A percentile compares a stretch with the other conserved stretches of the same genome.
phyloP scores from a whole-genome alignment of 2,888 invertebrate species.

The Tricholauxania praeusta region DNA sequence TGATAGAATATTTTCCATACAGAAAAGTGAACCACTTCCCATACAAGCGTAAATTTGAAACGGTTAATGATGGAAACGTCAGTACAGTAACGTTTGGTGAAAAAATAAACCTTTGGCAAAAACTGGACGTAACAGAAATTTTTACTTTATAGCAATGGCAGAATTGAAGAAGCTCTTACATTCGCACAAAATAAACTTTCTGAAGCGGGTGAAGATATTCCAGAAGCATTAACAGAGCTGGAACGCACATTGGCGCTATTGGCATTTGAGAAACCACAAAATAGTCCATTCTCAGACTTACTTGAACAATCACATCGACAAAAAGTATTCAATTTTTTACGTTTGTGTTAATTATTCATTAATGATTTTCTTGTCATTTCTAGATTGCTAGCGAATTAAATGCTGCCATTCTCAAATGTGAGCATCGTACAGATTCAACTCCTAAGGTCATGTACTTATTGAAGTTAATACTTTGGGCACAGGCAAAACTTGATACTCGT shows the following conservation, averaged over 20 bases:
- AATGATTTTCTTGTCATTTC: constrained; percentile 47
- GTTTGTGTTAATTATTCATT: constrained; percentile 31
- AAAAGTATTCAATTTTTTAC: constrained; percentile 73
- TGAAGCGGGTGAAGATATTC: constrained; percentile 85
- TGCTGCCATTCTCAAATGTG: constrained; percentile 95
- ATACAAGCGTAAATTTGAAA: too few species aligned
- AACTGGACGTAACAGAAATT: background rate
- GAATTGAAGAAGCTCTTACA: constrained; percentile 85
- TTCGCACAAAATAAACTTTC: constrained; percentile 90
- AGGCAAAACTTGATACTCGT: constrained; percentile 93
- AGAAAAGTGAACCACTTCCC: too few species aligned
- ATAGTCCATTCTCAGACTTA: constrained; percentile 95
- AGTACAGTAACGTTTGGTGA: too few species aligned
- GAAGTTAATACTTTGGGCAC: constrained; percentile 95
- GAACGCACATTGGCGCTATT: constrained; percentile 94
- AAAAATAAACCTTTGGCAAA: too few species aligned
- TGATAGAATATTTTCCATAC: too few species aligned
- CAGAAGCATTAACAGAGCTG: constrained; percentile 78
- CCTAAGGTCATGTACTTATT: constrained; percentile 92
- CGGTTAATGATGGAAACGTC: too few species aligned
- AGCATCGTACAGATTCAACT: constrained; percentile 90
- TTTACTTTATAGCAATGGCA: constrained; percentile 71
- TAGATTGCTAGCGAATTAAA: constrained; percentile 97
- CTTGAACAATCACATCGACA: constrained; percentile 94
- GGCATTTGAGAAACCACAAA: constrained; percentile 96